phyloP scores from a whole-genome alignment of 1,140 invertebrate species.

The Galendromus occidentalis region DNA sequence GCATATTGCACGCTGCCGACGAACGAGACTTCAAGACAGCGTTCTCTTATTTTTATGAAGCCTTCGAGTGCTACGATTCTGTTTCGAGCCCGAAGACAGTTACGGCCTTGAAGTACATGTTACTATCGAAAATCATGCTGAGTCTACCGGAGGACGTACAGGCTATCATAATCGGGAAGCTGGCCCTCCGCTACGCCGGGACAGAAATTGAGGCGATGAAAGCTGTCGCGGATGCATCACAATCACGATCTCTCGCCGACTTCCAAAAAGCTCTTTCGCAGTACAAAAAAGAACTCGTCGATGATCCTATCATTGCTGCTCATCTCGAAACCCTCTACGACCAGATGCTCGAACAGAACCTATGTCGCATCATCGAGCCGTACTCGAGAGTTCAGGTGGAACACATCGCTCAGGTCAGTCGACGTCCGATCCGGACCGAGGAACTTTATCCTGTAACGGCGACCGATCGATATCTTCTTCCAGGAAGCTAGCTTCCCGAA shows the following conservation, averaged over 20 bases:
- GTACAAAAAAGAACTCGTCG: constrained; percentile 72
- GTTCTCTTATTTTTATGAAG: constrained; percentile 99
- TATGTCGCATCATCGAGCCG: constrained; percentile 94
- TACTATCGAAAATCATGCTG: constrained; percentile 94
- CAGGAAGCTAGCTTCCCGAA: constrained; percentile 14
- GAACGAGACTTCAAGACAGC: constrained; percentile 99
- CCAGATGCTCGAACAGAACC: constrained; percentile 95
- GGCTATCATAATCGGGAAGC: constrained; percentile 82
- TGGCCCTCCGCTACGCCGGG: constrained; percentile 87
- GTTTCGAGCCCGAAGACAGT: constrained; percentile 62
- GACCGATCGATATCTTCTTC: no score
- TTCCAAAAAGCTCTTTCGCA: constrained; percentile 57
- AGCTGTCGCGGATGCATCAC: constrained; percentile 79
- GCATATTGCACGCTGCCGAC: constrained; percentile 94
- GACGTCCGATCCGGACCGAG: no score
- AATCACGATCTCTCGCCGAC: constrained; percentile 84
- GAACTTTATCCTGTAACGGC: no score
- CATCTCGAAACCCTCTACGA: constrained; percentile 93
- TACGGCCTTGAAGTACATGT: constrained; percentile 92
- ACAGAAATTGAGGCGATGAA: constrained; percentile 94
- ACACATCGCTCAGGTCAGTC: constrained; percentile 17
- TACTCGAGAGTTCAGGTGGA: constrained; percentile 72
- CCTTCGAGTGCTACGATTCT: constrained; percentile 97
- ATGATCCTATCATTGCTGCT: constrained; percentile 86
- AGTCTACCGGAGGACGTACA: constrained; percentile 88